Conservation (phyloP, 1,140 invertebrate genomes). For the Heterodera schachtii region DNA sequence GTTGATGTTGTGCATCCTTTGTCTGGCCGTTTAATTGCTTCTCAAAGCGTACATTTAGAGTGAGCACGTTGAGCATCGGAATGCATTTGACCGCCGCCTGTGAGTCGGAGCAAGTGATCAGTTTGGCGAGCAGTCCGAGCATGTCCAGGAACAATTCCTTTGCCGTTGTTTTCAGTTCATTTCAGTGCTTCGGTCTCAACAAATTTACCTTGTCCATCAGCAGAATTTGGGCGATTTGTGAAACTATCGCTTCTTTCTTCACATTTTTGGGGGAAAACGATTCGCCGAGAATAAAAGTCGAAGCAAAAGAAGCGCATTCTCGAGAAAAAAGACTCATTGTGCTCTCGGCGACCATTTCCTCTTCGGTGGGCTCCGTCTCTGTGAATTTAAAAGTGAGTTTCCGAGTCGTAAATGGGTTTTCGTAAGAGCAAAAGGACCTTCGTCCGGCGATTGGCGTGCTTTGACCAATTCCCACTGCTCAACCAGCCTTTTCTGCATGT, state of each 20-base stretch:
- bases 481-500: constrained; percentile 46
- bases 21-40: constrained; percentile 16
- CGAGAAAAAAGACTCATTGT: constrained; percentile 51
- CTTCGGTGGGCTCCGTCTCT: constrained; percentile 54
- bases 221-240: constrained; percentile 36
- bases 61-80: constrained; percentile 46
- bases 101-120: constrained; percentile 54
- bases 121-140: constrained; percentile 36
- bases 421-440: constrained; percentile 26
- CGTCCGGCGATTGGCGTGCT: constrained; percentile 26
- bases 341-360: constrained; percentile 58
- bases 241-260: constrained; percentile 40
- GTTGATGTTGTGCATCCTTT: not conserved
- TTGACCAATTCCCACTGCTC: constrained; percentile 47
- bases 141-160: constrained; percentile 44
- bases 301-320: constrained; percentile 42
- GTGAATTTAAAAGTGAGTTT: constrained; percentile 32
- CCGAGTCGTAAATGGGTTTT: not conserved
- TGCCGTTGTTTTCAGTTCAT: not conserved
- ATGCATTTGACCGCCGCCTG: constrained; percentile 45
- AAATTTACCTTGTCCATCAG: constrained; percentile 38
- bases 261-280: constrained; percentile 35
- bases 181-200: not conserved
- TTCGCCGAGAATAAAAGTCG: constrained; percentile 45
- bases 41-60: constrained; percentile 9